These are phyloP conservation scores for Odontamblyopus lacepedii DNA, from an alignment of 2,797 vertebrate species.

Conservation along the genomic window DNA sequence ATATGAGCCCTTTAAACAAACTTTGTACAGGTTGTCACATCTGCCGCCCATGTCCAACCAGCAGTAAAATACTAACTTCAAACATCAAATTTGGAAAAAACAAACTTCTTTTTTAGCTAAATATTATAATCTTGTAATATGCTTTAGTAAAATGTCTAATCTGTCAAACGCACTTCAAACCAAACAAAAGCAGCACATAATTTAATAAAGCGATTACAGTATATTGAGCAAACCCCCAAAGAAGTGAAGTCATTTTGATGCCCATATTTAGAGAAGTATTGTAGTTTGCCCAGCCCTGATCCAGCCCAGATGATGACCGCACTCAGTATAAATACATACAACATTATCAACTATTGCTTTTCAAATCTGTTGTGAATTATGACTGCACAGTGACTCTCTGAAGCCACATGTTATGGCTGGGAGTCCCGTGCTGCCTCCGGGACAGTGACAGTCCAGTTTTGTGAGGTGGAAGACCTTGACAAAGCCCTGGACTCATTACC, in stretches of 20 bases:
- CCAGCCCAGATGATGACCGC: conserved; percentile 55
- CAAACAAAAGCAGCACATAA: not conserved
- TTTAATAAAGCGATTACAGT: conserved; percentile 22
- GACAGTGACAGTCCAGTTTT: conserved; percentile 53
- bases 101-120: not conserved
- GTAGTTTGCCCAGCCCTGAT: conserved; percentile 33
- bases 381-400: conserved; percentile 59
- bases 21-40: not conserved
- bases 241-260: conserved; percentile 21
- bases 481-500: conserved; percentile 45
- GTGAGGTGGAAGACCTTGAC: conserved; percentile 60
- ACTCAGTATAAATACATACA: conserved; percentile 36
- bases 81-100: not conserved
- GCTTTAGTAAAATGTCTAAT: not conserved
- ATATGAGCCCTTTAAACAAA: too few species aligned
- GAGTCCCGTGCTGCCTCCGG: conserved; percentile 59
- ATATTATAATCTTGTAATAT: not conserved
- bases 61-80: not conserved
- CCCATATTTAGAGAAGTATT: conserved; percentile 62
- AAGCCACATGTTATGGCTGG: conserved; percentile 73
- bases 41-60: not conserved
- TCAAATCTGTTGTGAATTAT: conserved; percentile 70
- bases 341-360: conserved; percentile 75
- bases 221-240: not conserved
- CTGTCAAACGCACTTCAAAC: not conserved